A percentile compares a stretch with the other conserved stretches of the same genome.
Conservation (phyloP, 1,140 invertebrate genomes). For the Drosophila sp. region DNA sequence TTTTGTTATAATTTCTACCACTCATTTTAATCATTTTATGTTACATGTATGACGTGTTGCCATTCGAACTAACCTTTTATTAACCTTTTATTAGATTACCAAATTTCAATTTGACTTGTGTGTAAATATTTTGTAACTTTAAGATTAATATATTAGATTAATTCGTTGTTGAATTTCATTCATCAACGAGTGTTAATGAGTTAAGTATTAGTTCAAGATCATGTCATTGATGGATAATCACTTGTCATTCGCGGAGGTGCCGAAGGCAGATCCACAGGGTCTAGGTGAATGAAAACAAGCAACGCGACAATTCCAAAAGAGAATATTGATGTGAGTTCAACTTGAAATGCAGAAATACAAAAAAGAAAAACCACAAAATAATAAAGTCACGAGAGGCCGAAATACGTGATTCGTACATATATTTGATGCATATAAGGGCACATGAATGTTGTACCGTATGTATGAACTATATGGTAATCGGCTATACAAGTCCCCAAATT, state of each 20-base stretch:
- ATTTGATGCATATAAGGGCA: conserved; percentile 53
- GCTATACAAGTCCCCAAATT: conserved; percentile 55
- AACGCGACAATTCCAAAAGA: not conserved
- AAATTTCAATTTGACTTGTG: no score
- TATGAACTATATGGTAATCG: conserved; percentile 55
- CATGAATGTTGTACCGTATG: conserved; percentile 36
- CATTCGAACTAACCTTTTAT: no score
- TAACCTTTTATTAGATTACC: no score
- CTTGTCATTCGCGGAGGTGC: not conserved
- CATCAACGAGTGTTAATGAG: not conserved
- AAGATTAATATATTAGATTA: no score
- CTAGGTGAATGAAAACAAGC: conserved; percentile 26
- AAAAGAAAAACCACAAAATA: no score
- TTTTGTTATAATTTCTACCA: no score
- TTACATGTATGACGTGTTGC: no score
- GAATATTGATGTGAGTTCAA: conserved; percentile 22
- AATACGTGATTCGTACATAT: conserved; percentile 12
- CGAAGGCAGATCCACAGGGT: conserved; percentile 16
- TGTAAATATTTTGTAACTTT: no score
- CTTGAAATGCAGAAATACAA: conserved; percentile 6
- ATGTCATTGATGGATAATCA: conserved; percentile 35
- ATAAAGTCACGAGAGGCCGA: conserved; percentile 10
- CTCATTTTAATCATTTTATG: no score
- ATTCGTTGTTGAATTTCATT: no score
- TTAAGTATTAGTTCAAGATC: conserved; percentile 34